Conservation (phyloP, 2,888 invertebrate species). For the Mesorhabditis sp. region DNA sequence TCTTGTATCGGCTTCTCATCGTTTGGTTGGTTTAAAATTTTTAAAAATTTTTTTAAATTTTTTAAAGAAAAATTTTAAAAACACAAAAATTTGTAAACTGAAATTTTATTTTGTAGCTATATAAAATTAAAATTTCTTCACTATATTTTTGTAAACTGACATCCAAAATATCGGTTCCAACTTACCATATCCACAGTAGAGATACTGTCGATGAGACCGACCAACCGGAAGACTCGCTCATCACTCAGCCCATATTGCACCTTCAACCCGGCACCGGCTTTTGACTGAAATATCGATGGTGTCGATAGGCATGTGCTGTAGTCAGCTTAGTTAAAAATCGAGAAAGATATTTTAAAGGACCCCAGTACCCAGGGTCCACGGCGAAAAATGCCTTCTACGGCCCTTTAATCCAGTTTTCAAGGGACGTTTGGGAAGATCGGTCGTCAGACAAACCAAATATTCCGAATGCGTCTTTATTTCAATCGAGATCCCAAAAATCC, state of each 20-base stretch:
- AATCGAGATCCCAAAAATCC: no score
- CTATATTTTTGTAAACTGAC: no score
- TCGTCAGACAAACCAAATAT: no score
- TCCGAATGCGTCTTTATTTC: no score
- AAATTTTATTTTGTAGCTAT: not conserved
- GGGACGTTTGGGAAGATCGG: no score
- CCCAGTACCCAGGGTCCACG: no score
- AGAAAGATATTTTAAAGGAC: not conserved
- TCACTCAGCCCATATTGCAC: constrained; percentile 54
- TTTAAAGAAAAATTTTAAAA: no score
- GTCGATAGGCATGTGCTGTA: no score
- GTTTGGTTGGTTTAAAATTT: no score
- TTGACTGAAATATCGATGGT: constrained; percentile 8
- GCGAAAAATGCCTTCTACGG: no score
- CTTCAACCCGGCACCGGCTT: constrained; percentile 29
- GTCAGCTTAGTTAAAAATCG: not conserved
- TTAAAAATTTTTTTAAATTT: no score
- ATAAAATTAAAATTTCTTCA: not conserved
- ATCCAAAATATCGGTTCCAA: not conserved
- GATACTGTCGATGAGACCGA: constrained; percentile 51
- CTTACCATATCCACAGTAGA: constrained; percentile 47
- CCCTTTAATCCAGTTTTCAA: no score
- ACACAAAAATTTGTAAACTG: not conserved
- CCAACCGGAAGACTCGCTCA: constrained; percentile 45
- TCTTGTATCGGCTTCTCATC: constrained; percentile 24